These are phyloP conservation scores for Lethrus apterus DNA, from an alignment of 1,140 invertebrate genomes.

Conservation along the genomic window DNA sequence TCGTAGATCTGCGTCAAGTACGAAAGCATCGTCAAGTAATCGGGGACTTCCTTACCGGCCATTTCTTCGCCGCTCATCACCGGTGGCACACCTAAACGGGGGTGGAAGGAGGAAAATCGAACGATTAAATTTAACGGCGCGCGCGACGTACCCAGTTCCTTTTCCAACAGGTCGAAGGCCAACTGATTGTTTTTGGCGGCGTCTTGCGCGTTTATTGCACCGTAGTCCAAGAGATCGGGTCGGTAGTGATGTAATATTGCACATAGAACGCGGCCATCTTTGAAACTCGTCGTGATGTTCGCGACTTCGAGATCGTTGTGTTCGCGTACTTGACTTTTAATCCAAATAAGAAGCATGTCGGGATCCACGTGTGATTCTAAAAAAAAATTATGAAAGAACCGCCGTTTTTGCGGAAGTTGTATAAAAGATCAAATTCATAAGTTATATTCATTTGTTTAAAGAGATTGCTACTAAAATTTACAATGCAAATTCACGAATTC, in stretches of 20 bases:
- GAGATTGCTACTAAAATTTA: too few species aligned
- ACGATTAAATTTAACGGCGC: neutral
- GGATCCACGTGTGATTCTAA: slow-evolving; percentile 59
- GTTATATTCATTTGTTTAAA: too few species aligned
- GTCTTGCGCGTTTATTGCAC: slow-evolving; percentile 57
- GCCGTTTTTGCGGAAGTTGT: neutral
- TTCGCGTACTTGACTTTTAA: slow-evolving; percentile 62
- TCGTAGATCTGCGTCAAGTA: slow-evolving; percentile 86
- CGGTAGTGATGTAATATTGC: slow-evolving; percentile 80
- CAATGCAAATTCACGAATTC: too few species aligned
- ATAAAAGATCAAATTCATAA: neutral
- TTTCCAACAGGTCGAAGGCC: slow-evolving; percentile 74
- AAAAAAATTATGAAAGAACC: slow-evolving; percentile 17
- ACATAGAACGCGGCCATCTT: slow-evolving; percentile 69
- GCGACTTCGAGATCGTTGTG: slow-evolving; percentile 59
- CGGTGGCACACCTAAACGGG: slow-evolving; percentile 67
- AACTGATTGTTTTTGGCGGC: slow-evolving; percentile 61
- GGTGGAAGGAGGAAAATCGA: slow-evolving; percentile 34
- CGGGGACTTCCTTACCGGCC: slow-evolving; percentile 59
- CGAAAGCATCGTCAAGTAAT: slow-evolving; percentile 69
- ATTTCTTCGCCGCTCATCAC: slow-evolving; percentile 79
- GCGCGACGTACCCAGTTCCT: slow-evolving; percentile 46
- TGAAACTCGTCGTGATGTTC: slow-evolving; percentile 66
- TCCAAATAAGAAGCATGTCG: slow-evolving; percentile 68
- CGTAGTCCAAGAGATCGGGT: slow-evolving; percentile 78